phyloP scores from a whole-genome alignment of 2,888 invertebrate genomes.

The Lasioglossum zephyrum region DNA sequence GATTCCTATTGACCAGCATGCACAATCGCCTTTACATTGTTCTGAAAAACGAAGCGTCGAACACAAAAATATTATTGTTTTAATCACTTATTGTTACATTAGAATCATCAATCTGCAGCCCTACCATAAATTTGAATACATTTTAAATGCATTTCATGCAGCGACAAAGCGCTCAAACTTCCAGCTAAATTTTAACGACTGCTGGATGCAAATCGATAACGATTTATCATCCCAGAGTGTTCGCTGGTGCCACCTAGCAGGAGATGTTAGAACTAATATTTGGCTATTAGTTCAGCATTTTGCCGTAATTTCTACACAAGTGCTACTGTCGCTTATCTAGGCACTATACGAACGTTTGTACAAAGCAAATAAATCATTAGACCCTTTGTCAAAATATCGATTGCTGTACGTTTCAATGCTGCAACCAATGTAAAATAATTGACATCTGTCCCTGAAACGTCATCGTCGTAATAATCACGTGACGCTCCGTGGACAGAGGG shows the following conservation, averaged over 20 bases:
- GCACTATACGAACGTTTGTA: neutral
- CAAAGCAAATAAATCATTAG: neutral
- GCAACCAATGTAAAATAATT: too few species aligned
- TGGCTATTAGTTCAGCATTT: neutral
- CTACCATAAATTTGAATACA: too few species aligned
- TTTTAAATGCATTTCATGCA: neutral
- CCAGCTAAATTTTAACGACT: neutral
- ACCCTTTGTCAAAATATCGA: too few species aligned
- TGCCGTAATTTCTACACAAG: neutral
- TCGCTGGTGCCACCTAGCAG: neutral
- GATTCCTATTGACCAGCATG: neutral
- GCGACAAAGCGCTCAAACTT: neutral
- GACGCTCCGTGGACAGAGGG: too few species aligned
- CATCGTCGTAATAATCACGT: too few species aligned
- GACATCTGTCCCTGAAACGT: too few species aligned
- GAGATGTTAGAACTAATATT: neutral
- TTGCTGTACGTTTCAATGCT: too few species aligned
- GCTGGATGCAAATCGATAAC: neutral
- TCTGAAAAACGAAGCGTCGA: neutral
- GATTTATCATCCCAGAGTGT: too few species aligned
- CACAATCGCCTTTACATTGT: neutral
- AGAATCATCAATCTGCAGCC: neutral
- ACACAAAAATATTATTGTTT: neutral
- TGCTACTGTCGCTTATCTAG: neutral
- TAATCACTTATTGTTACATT: neutral